These are phyloP conservation scores for Pedetes capensis DNA, from an alignment of 2,113 vertebrate species.

Conservation along the genomic window DNA sequence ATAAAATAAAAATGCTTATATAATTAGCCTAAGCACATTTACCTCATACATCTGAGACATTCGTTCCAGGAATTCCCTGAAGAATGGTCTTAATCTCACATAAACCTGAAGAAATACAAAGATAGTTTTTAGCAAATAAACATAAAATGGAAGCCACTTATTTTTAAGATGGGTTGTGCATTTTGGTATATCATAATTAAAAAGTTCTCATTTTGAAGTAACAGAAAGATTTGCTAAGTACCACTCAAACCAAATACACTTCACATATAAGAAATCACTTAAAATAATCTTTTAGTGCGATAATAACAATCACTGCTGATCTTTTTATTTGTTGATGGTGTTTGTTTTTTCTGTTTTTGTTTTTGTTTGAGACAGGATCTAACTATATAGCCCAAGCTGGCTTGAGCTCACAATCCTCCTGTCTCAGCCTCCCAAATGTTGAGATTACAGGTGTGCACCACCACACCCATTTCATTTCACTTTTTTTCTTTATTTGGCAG, in stretches of 20 bases:
- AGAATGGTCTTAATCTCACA: slow-evolving; percentile 97
- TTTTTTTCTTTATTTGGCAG: no score
- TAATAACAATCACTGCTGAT: not conserved
- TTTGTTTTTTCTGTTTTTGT: no score
- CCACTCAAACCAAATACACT: slow-evolving; percentile 53
- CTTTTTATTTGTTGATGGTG: no score
- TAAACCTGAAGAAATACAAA: slow-evolving; percentile 89
- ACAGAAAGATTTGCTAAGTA: slow-evolving; percentile 50
- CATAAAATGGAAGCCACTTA: not conserved
- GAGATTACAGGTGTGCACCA: no score
- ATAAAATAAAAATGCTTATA: not conserved
- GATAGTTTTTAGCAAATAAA: slow-evolving; percentile 16
- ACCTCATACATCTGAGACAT: slow-evolving; percentile 99
- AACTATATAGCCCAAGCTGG: no score
- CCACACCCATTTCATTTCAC: no score
- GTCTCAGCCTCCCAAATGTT: no score
- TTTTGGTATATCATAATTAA: not conserved
- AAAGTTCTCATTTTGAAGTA: slow-evolving; percentile 43
- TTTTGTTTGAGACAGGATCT: no score
- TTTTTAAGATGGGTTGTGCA: not conserved
- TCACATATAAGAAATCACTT: slow-evolving; percentile 23
- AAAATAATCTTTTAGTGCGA: slow-evolving; percentile 24
- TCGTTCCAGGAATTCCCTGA: slow-evolving; percentile 98
- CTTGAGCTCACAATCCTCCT: no score
- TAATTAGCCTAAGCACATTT: slow-evolving; percentile 48